phyloP scores from a whole-genome alignment of 35 echinoderm and acorn worm genomes.

The Amphiura filiformis region DNA sequence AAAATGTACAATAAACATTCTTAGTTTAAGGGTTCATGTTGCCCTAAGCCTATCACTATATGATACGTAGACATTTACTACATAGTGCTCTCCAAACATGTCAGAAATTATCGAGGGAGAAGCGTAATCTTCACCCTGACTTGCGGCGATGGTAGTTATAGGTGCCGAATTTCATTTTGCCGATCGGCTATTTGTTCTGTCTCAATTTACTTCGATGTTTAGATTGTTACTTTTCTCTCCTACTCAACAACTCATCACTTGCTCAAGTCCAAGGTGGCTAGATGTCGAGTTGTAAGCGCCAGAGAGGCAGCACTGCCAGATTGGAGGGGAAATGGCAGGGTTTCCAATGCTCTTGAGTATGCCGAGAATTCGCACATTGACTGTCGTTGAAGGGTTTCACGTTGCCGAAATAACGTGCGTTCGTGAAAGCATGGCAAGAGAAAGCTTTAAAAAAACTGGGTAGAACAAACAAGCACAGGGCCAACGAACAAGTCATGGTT shows the following conservation, averaged over 20 bases:
- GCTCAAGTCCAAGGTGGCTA: neutral
- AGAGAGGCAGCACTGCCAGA: neutral
- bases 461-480: too few relatives aligned
- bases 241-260: slow-evolving; percentile 8
- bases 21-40: neutral
- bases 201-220: slow-evolving; percentile 1
- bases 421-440: neutral
- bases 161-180: slow-evolving; percentile 10
- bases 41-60: neutral
- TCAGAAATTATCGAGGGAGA: neutral
- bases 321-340: neutral
- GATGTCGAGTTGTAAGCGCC: neutral
- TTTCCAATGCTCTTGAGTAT: neutral
- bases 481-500: too few relatives aligned
- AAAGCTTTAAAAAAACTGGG: too few relatives aligned
- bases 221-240: neutral
- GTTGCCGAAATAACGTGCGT: neutral
- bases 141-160: slow-evolving; percentile 7
- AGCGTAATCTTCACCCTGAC: neutral
- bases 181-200: slow-evolving; percentile 13
- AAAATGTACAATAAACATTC: neutral
- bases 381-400: neutral
- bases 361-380: neutral
- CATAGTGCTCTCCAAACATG: neutral
- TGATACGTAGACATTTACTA: neutral